Evolutionary conservation across 2,797 vertebrate species (phyloP).

Genomic region (Arvicola amphibius): DNA sequence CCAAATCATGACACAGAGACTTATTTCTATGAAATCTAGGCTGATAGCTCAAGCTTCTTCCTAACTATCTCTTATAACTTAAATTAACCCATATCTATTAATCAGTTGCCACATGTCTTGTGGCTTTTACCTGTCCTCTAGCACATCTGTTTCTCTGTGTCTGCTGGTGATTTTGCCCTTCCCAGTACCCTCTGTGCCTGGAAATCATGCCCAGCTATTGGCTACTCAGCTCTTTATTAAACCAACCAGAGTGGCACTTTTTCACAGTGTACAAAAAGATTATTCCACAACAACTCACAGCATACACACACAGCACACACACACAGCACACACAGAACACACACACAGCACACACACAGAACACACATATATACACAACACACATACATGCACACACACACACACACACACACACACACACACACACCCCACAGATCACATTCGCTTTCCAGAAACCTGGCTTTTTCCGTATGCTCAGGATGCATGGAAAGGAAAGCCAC

Average conservation of each 20-base stretch:
- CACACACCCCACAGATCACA: neutral
- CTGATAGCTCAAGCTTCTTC: neutral
- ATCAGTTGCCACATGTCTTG: neutral
- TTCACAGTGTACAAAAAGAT: neutral
- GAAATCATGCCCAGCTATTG: neutral
- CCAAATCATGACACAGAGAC: neutral
- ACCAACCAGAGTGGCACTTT: neutral
- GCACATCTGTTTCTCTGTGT: neutral
- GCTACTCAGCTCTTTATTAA: neutral
- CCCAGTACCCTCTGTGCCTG: neutral
- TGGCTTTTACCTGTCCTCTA: neutral
- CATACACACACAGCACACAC: no score
- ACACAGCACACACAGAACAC: no score
- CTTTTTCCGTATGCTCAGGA: neutral
- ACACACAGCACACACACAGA: no score
- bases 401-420: neutral
- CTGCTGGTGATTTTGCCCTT: neutral
- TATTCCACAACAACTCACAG: neutral
- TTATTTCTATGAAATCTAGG: neutral
- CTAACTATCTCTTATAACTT: neutral
- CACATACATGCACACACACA: neutral
- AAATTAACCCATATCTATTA: neutral
- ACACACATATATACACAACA: no score
- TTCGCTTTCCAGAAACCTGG: slow-evolving; percentile 33
- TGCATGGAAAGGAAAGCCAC: slow-evolving; percentile 14